Evolutionary conservation across 2,113 vertebrate genomes (phyloP).

Genomic region (Burhinus bistriatus): DNA sequence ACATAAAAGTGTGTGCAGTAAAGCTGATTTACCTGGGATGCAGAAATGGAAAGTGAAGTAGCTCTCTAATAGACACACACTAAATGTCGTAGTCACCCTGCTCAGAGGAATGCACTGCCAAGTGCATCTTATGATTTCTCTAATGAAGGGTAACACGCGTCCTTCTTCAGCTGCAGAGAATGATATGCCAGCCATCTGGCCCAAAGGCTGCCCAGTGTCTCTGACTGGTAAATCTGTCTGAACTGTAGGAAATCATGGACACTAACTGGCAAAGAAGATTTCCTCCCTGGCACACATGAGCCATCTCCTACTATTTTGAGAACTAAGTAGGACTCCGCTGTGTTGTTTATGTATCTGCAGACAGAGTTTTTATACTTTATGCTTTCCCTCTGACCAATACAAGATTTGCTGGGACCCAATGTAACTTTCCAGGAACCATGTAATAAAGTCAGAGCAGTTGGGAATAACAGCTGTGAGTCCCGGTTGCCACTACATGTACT

Average conservation of each 20-base stretch:
- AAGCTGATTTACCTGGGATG: not conserved
- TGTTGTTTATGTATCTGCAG: not conserved
- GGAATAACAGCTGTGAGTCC: not conserved
- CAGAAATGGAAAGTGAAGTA: not conserved
- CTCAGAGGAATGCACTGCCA: not conserved
- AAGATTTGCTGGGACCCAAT: not conserved
- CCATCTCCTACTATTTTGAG: not conserved
- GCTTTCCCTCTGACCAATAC: not conserved
- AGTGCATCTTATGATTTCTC: not conserved
- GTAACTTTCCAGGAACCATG: not conserved
- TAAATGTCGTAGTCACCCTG: not conserved
- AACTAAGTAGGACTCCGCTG: not conserved
- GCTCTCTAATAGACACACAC: not conserved
- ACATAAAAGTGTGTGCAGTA: not conserved
- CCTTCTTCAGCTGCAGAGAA: not conserved
- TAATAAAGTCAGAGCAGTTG: not conserved
- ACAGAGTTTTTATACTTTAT: not conserved
- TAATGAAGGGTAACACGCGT: not conserved
- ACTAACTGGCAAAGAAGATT: not conserved
- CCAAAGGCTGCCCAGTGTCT: not conserved
- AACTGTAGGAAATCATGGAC: not conserved
- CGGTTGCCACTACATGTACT: not conserved
- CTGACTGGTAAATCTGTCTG: not conserved
- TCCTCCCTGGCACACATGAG: not conserved
- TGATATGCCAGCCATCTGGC: not conserved